Percentiles rank a stretch among this genome's conserved stretches.
phyloP scores from a whole-genome alignment of 92 coral and sea anemone genomes.

The Palythoa caribaeorum region DNA sequence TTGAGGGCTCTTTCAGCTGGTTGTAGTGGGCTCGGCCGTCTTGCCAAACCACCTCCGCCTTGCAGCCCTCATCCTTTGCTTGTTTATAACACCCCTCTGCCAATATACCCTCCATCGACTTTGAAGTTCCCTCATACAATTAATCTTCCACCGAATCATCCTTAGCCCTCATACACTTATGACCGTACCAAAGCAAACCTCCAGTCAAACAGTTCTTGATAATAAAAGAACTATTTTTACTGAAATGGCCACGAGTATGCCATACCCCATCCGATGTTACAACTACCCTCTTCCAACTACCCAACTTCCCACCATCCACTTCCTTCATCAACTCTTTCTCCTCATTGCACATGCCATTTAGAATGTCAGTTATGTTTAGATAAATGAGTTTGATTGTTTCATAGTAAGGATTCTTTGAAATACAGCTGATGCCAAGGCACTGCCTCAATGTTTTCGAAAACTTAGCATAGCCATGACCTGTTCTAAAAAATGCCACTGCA shows the following conservation, averaged over 20 bases:
- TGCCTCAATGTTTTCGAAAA: constrained; percentile 23
- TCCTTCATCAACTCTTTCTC: background rate
- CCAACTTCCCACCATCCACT: background rate
- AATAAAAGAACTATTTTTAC: constrained; percentile 12
- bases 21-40: too few species aligned
- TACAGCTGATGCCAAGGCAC: constrained; percentile 43
- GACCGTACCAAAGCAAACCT: constrained; percentile 41
- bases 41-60: background rate
- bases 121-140: background rate
- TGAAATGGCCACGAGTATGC: background rate
- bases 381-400: constrained; percentile 16
- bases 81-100: too few species aligned
- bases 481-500: background rate
- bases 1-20: too few species aligned
- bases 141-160: constrained; percentile 39
- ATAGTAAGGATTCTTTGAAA: constrained; percentile 39
- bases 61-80: constrained; percentile 40
- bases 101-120: too few species aligned
- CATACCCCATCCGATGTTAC: background rate
- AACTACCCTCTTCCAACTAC: background rate
- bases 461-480: background rate
- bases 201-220: constrained; percentile 29
- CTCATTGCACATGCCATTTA: background rate
- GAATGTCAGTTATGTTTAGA: background rate
- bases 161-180: constrained; percentile 35